These are phyloP conservation scores for Meloidogyne chitwoodi DNA, from an alignment of 1,140 invertebrate genomes.

Conservation along the genomic window DNA sequence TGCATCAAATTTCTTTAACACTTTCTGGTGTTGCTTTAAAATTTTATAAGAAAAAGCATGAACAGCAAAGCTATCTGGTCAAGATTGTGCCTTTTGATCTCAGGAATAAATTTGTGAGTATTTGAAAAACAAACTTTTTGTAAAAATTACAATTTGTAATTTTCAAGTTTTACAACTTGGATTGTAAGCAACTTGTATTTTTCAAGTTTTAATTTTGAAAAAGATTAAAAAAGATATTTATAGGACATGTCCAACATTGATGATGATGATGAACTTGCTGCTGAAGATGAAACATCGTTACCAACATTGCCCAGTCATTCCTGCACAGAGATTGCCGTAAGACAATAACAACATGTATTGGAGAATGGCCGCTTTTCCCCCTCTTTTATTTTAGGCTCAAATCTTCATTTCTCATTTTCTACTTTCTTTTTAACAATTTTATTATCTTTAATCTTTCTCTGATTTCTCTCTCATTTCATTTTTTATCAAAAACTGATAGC, in stretches of 20 bases:
- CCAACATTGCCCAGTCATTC: conserved; percentile 49
- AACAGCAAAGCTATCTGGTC: conserved; percentile 41
- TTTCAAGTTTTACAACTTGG: background rate
- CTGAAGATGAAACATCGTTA: conserved; percentile 35
- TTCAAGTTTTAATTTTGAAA: background rate
- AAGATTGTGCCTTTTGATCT: conserved; percentile 53
- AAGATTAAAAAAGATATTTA: too few species aligned
- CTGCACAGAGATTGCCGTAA: conserved; percentile 50
- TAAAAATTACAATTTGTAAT: too few species aligned
- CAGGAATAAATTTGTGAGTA: conserved; percentile 45
- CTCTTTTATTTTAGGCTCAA: background rate
- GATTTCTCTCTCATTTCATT: background rate
- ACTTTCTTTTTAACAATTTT: background rate
- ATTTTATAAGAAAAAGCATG: conserved; percentile 53
- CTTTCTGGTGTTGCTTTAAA: conserved; percentile 53
- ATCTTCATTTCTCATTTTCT: background rate
- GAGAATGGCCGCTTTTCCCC: background rate
- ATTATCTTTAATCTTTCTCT: background rate
- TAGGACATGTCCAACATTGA: conserved; percentile 7
- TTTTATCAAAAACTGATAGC: background rate
- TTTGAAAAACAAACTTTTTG: background rate
- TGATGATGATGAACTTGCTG: conserved; percentile 14
- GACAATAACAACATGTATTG: conserved; percentile 20
- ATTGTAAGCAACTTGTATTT: background rate
- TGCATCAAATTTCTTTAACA: conserved; percentile 53